Conservation (phyloP, 2,113 vertebrate genomes). For the Nansenia antarctica region DNA sequence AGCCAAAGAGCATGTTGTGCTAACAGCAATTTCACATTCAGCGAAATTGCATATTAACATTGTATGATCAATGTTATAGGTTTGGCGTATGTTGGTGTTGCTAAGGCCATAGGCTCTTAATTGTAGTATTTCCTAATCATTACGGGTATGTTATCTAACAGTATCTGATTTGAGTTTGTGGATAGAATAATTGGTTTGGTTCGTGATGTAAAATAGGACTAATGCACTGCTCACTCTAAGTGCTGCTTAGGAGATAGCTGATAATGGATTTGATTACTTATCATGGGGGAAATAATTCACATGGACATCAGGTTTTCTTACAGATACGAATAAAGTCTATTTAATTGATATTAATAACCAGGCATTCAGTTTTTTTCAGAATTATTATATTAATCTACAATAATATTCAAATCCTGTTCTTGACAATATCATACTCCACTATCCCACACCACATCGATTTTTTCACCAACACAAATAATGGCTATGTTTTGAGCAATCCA, state of each 20-base stretch:
- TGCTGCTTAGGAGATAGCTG: neutral
- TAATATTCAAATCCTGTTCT: too few relatives aligned
- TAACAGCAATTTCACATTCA: conserved; percentile 42
- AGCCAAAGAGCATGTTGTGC: conserved; percentile 49
- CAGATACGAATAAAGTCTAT: neutral
- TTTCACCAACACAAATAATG: neutral
- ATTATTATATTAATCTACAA: neutral
- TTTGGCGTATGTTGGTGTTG: too few relatives aligned
- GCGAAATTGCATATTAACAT: conserved; percentile 24
- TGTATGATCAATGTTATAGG: conserved; percentile 22
- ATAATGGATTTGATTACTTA: neutral
- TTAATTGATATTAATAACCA: neutral
- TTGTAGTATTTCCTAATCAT: too few relatives aligned
- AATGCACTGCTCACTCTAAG: neutral
- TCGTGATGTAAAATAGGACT: neutral
- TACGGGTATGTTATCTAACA: conserved; percentile 25
- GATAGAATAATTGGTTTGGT: neutral
- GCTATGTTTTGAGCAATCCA: neutral
- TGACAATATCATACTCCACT: neutral
- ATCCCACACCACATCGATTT: neutral
- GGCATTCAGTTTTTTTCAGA: neutral
- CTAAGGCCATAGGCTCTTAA: too few relatives aligned
- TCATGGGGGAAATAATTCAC: neutral
- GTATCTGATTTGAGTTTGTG: neutral
- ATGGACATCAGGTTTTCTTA: neutral